phyloP scores from a whole-genome alignment of 1,140 invertebrate genomes.

The Zaprionus tsacasi region DNA sequence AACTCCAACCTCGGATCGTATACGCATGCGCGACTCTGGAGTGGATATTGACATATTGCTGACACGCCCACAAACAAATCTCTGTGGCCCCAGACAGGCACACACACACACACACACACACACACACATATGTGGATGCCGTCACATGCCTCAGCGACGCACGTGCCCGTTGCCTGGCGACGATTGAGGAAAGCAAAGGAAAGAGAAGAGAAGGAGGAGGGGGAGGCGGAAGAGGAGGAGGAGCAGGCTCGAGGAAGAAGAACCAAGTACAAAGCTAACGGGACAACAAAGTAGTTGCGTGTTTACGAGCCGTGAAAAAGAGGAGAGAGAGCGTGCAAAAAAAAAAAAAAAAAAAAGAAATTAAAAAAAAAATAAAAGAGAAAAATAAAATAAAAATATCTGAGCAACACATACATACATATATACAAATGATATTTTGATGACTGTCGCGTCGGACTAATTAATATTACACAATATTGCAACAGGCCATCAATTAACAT shows the following conservation, averaged over 20 bases:
- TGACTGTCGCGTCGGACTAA: constrained; percentile 45
- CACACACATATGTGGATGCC: not conserved
- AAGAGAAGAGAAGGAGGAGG: not conserved
- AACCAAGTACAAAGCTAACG: constrained; percentile 19
- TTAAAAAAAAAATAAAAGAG: constrained; percentile 25
- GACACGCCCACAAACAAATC: constrained; percentile 76
- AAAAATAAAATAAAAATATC: not conserved
- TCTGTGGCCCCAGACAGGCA: constrained; percentile 19
- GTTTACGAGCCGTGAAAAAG: constrained; percentile 71
- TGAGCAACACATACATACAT: too few relatives aligned
- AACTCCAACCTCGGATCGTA: constrained; percentile 15
- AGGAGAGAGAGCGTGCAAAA: constrained; percentile 39
- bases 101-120: not conserved
- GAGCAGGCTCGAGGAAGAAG: not conserved
- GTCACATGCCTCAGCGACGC: constrained; percentile 20
- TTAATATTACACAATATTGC: constrained; percentile 65
- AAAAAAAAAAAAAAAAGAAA: constrained; percentile 18
- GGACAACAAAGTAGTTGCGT: constrained; percentile 59
- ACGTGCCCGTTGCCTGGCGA: constrained; percentile 49
- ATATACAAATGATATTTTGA: constrained; percentile 51
- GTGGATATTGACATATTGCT: constrained; percentile 75
- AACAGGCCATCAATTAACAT: constrained; percentile 53
- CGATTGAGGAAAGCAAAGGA: not conserved
- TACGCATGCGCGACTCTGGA: constrained; percentile 59
- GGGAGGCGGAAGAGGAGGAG: not conserved